Evolutionary conservation across 2,797 vertebrate genomes (phyloP).

Genomic region (Benthosema pterotum): DNA sequence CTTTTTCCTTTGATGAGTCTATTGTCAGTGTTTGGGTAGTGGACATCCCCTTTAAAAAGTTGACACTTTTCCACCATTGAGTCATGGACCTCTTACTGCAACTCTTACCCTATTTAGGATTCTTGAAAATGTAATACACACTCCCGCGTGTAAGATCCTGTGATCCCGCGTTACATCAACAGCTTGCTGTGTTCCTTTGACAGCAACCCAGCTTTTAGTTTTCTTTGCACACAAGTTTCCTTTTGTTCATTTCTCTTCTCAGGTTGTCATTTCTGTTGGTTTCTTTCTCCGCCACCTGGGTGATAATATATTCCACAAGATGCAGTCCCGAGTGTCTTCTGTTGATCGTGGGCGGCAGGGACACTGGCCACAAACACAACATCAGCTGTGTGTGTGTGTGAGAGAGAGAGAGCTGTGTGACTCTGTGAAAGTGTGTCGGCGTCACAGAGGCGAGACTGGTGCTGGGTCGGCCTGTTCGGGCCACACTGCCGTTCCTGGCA

Average conservation of each 20-base stretch:
- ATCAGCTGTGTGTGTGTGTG: conserved; percentile 37
- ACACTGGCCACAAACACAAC: conserved; percentile 9
- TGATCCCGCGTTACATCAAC: conserved; percentile 24
- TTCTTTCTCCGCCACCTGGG: neutral
- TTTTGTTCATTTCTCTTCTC: conserved; percentile 13
- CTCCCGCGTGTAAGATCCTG: conserved; percentile 12
- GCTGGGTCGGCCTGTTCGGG: conserved; percentile 73
- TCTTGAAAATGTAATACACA: conserved; percentile 7
- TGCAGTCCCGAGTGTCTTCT: conserved; percentile 20
- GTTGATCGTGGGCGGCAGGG: conserved; percentile 23
- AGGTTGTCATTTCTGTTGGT: neutral
- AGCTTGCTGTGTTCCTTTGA: conserved; percentile 12
- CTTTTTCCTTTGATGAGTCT: conserved; percentile 17
- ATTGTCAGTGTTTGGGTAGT: conserved; percentile 26
- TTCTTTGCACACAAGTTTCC: conserved; percentile 17
- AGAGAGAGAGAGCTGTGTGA: conserved; percentile 34
- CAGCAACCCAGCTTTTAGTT: neutral
- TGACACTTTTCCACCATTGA: conserved; percentile 20
- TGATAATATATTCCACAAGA: conserved; percentile 1
- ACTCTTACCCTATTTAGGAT: conserved; percentile 39
- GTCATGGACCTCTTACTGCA: conserved; percentile 28
- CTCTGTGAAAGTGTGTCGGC: conserved; percentile 61
- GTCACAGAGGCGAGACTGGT: conserved; percentile 67
- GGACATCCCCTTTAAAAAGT: conserved; percentile 15
- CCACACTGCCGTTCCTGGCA: conserved; percentile 87